Evolutionary conservation across 2,113 vertebrate genomes (phyloP).

Genomic region (Chlamydotis undulata): DNA sequence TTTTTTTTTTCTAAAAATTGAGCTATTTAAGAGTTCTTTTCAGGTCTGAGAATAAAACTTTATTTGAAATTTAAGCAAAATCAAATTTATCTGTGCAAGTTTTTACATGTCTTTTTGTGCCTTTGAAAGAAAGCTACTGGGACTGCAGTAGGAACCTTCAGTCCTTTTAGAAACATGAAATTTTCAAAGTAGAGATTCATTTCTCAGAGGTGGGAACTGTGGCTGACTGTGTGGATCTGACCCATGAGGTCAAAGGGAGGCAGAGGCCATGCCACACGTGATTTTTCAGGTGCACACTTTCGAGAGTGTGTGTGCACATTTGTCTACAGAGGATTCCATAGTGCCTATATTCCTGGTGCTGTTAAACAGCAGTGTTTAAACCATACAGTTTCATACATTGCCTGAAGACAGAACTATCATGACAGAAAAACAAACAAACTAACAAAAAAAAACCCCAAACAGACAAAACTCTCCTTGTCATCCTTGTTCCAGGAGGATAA

Average conservation of each 20-base stretch:
- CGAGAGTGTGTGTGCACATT: neutral
- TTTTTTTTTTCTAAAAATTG: neutral
- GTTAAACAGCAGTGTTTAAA: neutral
- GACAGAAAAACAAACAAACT: neutral
- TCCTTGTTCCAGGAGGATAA: neutral
- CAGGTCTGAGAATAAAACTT: neutral
- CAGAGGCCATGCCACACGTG: rapidly evolving
- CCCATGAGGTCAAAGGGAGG: neutral
- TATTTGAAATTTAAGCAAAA: neutral
- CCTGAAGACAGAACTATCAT: neutral
- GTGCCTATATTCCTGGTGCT: neutral
- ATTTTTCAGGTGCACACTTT: neutral
- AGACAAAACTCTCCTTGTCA: neutral
- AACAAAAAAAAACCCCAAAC: too few relatives aligned
- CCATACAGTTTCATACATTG: neutral
- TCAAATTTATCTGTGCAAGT: neutral
- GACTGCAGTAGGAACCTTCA: neutral
- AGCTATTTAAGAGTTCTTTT: neutral
- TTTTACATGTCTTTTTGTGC: neutral
- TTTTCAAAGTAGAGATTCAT: neutral
- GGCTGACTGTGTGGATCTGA: neutral
- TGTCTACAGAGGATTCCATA: neutral
- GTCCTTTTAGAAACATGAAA: neutral
- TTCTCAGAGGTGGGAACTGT: neutral
- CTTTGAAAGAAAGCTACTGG: neutral